phyloP scores from a whole-genome alignment of 2,797 vertebrate genomes.

The Dendrocincla tyrannina region DNA sequence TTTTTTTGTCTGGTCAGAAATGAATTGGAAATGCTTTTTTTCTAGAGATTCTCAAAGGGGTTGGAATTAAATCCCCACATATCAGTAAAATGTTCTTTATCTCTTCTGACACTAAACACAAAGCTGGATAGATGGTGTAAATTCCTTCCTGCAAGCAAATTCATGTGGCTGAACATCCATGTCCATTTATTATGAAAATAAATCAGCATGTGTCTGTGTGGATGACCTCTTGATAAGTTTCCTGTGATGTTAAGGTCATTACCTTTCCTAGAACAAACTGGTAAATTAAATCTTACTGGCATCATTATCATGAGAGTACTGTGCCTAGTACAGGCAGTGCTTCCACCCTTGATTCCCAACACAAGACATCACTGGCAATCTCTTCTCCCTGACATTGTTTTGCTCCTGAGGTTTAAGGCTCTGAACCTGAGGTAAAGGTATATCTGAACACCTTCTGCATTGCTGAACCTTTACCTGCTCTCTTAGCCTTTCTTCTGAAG shows the following conservation, averaged over 20 bases:
- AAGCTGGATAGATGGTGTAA: not conserved
- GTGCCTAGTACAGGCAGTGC: not conserved
- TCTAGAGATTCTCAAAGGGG: not conserved
- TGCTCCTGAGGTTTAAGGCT: not conserved
- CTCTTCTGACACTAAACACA: not conserved
- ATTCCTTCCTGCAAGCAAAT: not conserved
- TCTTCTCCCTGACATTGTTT: constrained; percentile 13
- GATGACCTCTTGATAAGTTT: not conserved
- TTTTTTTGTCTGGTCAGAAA: not conserved
- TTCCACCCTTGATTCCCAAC: constrained; percentile 1
- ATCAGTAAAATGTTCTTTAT: not conserved
- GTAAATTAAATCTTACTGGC: constrained; percentile 34
- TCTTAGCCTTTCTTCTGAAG: constrained; percentile 17
- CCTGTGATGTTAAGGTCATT: not conserved
- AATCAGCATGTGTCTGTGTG: not conserved
- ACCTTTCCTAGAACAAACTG: constrained; percentile 47
- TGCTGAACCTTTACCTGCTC: not conserved
- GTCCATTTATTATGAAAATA: constrained; percentile 48
- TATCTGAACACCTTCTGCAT: not conserved
- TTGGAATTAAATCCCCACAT: not conserved
- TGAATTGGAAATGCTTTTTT: not conserved
- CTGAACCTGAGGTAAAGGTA: not conserved
- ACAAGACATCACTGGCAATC: not conserved
- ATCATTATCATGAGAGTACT: not conserved
- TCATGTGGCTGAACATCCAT: not conserved